Evolutionary conservation across 2,888 invertebrate species (phyloP).

Genomic region (Marasmarcha lunaedactyla): DNA sequence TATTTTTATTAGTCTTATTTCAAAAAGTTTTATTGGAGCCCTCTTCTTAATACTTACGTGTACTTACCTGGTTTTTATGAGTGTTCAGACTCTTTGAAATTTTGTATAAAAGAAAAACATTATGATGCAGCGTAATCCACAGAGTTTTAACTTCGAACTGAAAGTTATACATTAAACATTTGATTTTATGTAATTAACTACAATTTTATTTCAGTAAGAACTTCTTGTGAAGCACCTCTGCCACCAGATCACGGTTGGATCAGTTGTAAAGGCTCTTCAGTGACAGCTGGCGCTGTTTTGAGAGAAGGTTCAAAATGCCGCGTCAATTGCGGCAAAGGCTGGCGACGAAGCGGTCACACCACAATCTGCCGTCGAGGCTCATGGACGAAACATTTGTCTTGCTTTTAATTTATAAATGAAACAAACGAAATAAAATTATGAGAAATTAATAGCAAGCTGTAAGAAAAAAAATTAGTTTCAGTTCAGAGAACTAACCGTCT

Average conservation of each 20-base stretch:
- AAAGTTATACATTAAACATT: too few species aligned
- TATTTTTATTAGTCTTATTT: too few species aligned
- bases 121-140: too few species aligned
- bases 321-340: conserved; percentile 38
- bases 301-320: conserved; percentile 48
- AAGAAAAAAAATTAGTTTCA: too few species aligned
- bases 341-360: conserved; percentile 27
- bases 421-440: not conserved
- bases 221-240: conserved; percentile 35
- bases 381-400: conserved; percentile 36
- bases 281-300: conserved; percentile 21
- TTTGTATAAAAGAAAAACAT: too few species aligned
- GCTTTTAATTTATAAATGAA: not conserved
- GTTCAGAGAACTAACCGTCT: too few species aligned
- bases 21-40: too few species aligned
- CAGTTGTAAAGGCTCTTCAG: conserved; percentile 36
- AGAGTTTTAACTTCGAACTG: too few species aligned
- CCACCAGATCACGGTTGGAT: conserved; percentile 41
- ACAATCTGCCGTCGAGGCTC: conserved; percentile 39
- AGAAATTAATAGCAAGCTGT: not conserved
- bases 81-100: too few species aligned
- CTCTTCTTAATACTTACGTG: too few species aligned
- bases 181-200: too few species aligned
- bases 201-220: conserved; percentile 25
- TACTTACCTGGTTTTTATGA: too few species aligned